Evolutionary conservation across 2,797 vertebrate genomes (phyloP).

Genomic region (Chelon labrosus): DNA sequence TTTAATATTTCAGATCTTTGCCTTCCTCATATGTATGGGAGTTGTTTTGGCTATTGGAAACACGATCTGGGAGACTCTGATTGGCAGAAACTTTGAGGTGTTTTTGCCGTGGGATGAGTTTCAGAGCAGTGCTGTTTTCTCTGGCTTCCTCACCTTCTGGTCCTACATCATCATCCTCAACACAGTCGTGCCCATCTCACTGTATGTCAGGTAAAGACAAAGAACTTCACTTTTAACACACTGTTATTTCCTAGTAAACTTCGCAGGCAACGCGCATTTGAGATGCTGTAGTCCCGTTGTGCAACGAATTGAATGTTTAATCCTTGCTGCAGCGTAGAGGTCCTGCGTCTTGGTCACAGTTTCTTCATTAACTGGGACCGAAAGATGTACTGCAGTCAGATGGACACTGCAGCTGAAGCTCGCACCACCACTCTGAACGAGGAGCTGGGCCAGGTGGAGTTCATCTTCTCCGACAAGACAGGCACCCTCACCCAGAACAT

Average conservation of each 20-base stretch:
- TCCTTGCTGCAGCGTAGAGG: slow-evolving; percentile 87
- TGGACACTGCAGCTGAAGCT: slow-evolving; percentile 87
- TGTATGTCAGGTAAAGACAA: slow-evolving; percentile 91
- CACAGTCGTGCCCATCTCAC: slow-evolving; percentile 95
- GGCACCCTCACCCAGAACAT: slow-evolving; percentile 97
- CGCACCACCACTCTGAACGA: slow-evolving; percentile 95
- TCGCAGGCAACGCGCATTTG: too few species aligned
- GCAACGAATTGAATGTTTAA: background rate
- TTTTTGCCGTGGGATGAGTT: slow-evolving; percentile 88
- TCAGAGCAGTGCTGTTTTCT: slow-evolving; percentile 85
- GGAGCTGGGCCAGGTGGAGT: slow-evolving; percentile 94
- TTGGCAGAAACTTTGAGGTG: slow-evolving; percentile 89
- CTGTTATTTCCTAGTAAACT: background rate
- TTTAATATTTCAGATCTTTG: slow-evolving; percentile 88
- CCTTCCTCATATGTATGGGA: slow-evolving; percentile 93
- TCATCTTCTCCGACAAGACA: slow-evolving; percentile 94
- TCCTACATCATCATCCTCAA: slow-evolving; percentile 97
- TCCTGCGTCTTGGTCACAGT: slow-evolving; percentile 93
- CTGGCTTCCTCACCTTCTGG: slow-evolving; percentile 95
- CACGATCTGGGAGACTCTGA: slow-evolving; percentile 90
- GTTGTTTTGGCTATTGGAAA: slow-evolving; percentile 92
- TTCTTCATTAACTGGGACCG: slow-evolving; percentile 97
- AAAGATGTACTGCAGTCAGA: slow-evolving; percentile 88
- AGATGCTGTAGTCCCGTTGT: too few species aligned
- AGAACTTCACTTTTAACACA: background rate